phyloP scores from a whole-genome alignment of 2,797 vertebrate species.

The Parauchenoglanis ngamensis region DNA sequence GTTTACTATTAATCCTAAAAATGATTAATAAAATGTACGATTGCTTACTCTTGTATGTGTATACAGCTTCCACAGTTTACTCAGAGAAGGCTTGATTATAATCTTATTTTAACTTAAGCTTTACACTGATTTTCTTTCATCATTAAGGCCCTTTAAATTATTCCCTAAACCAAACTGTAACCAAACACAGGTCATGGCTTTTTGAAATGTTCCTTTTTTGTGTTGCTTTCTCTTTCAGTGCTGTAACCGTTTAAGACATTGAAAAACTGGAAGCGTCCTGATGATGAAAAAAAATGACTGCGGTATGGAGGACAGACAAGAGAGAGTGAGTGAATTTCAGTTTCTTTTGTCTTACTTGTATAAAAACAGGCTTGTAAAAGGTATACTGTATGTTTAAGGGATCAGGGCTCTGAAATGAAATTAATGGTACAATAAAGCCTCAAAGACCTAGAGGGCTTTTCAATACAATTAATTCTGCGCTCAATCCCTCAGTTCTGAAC shows the following conservation, averaged over 20 bases:
- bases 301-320: slow-evolving; percentile 30
- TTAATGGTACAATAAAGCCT: background rate
- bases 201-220: slow-evolving; percentile 10
- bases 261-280: slow-evolving; percentile 9
- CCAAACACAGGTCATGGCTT: background rate
- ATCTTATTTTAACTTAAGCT: background rate
- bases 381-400: background rate
- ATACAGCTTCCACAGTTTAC: background rate
- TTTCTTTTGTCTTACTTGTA: background rate
- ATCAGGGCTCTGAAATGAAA: background rate
- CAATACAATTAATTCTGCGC: background rate
- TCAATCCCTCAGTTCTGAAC: background rate
- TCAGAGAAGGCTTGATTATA: background rate
- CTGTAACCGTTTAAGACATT: slow-evolving; percentile 10
- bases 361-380: background rate
- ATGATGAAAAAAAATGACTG: slow-evolving; percentile 48
- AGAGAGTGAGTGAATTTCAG: slow-evolving; percentile 44
- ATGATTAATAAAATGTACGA: background rate
- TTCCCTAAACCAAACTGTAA: background rate
- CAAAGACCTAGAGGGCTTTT: background rate
- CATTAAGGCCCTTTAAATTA: background rate
- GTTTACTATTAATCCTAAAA: background rate
- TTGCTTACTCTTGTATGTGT: background rate
- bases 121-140: background rate
- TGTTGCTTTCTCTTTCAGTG: slow-evolving; percentile 34